phyloP scores from a whole-genome alignment of 30 jellyfish, hydroid and myxozoan species.

The Pseudorhiza aurosa region DNA sequence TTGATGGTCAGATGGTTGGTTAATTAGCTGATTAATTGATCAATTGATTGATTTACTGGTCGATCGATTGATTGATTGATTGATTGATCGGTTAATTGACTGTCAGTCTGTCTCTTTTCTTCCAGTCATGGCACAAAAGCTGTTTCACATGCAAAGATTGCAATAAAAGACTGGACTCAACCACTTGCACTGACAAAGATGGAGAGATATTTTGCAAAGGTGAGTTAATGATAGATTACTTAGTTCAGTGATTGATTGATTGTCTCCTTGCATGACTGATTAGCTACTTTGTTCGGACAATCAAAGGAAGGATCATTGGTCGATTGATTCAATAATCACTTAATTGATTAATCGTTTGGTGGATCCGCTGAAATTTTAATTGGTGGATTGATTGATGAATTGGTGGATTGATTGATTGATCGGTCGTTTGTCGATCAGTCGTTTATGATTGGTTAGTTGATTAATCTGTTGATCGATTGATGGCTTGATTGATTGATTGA shows the following conservation, averaged over 20 bases:
- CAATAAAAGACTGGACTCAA: conserved; percentile 65
- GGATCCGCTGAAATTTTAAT: background rate
- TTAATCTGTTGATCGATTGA: background rate
- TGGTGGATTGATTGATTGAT: background rate
- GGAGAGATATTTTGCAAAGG: conserved; percentile 69
- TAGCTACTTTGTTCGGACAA: background rate
- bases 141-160: conserved; percentile 76
- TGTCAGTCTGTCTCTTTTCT: no score
- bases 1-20: no score
- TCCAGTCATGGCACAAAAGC: conserved; percentile 71
- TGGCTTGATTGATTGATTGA: background rate
- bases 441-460: background rate
- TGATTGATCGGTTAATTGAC: no score
- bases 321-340: background rate
- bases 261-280: background rate
- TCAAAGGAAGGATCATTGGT: conserved; percentile 4
- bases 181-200: conserved; percentile 70
- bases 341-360: background rate
- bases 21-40: no score
- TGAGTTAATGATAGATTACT: no score
- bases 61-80: no score
- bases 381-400: background rate
- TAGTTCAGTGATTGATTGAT: background rate
- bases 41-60: no score
- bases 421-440: no score